Evolutionary conservation across 2,113 vertebrate genomes (phyloP), one percentile per base, ranked within the genome.

Genomic region (Oreamnos americanus): DNA sequence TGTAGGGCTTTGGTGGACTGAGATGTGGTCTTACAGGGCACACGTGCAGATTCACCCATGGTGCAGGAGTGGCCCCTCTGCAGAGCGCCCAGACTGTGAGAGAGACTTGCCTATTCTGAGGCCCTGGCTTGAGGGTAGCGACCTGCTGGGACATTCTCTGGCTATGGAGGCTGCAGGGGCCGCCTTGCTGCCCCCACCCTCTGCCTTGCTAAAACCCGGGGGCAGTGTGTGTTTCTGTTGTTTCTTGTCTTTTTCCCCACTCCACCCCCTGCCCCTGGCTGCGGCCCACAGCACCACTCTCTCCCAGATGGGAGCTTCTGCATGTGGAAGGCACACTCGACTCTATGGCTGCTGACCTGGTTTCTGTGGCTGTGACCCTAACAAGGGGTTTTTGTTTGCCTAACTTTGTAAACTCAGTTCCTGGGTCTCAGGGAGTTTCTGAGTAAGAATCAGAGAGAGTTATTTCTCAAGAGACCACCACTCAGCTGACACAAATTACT

Each of bases 131-230:
- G n/a, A n/a, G 30, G 43, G 39, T 6, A n/a, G 14, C 13, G 53
- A 3, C 21, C 39, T 26, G 17, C 30, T 60, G 30, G 36, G 39
- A 12, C 55, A n/a, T 23, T 25, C 51, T 8, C 51, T 45, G 71
- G 67, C 4, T 74, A 10, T 15, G 15, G 36, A 26, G 33, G 39
- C 30, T 26, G 39, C 5, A 17, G 21, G 21, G 5, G 3, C 30
- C 30, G 16, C 8, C 39, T 26, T n/a, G 7, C 71, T 19, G 39
- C 14, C 16, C 45, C 26, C 0, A 0, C 19, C 16, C 45, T 62
- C 30, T 3, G 10, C 11, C 45, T 39, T 62, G 57, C 16, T 30
- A 30, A 81, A 39, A 17, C 45, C 43, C 0, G 2, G 3, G 12
- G 45, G 45, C 10, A 47, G 45, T 47, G 45, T 47, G 12, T 25